Base-by-base conservation (phyloP, 2,797 vertebrate genomes). In the Danionella dracula region DNA sequence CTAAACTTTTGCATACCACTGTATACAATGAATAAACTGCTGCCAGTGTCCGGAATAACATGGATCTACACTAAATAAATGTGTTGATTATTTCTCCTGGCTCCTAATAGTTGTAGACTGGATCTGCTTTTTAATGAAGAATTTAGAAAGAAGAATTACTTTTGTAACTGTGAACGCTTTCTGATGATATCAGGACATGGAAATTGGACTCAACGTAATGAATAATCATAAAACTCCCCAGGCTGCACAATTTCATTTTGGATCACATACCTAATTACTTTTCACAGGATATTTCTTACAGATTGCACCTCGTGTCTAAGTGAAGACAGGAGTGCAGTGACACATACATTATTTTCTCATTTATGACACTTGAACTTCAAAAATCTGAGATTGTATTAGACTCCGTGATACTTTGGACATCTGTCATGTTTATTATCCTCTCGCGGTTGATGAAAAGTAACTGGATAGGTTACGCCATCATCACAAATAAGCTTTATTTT, bases 201-300 rank as follows among this genome's bases (percentile, higher is more conserved):
- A 79, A 68, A 23, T n/a, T 31, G 53, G 76, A 66, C 63, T 31
- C 67, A 51, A 42, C 12, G 60, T 27, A 16, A 56, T 40, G 67
- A 76, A 78, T 84, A 81, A 81, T 84, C 75, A 31, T 55, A 81
- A 79, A 67, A 75, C 51, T 35, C 62, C 51, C 53, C 23, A 42
- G 19, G 49, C 34, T 10, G 10, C 2, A 8, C 38, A 57, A 73
- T 79, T 71, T 55, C 76, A 84, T 83, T 78, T 67, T 16, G 4
- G 45, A 54, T 40, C 64, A 83, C 78, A 78, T 53, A 41, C 77
- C 60, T 83, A 81, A 87, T 85, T 84, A 77, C 77, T 79, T 86
- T 85, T 56, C 20, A 20, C 53, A 59, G 46, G 21, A 71, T 23
- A 58, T 21, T 56, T 72, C 63, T 70, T 66, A 72, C 4, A 72